Percentiles rank a stretch among this genome's conserved stretches.
These are phyloP conservation scores for Ambastaia sidthimunki DNA, from an alignment of 2,797 vertebrate species.

Conservation along the genomic window DNA sequence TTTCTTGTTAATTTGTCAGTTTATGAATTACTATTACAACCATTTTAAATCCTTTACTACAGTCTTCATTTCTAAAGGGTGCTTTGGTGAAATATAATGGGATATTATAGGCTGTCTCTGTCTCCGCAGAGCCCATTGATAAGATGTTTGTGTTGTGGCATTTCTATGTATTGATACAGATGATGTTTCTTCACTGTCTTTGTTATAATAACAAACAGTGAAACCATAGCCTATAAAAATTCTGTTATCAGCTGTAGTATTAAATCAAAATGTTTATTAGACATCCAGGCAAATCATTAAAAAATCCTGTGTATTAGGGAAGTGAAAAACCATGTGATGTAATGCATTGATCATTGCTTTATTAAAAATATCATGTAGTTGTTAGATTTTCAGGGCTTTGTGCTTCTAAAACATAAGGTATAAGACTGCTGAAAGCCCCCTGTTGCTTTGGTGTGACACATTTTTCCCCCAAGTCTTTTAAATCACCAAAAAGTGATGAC, in stretches of 20 bases:
- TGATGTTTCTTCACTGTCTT: conserved; percentile 17
- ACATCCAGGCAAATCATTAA: neutral
- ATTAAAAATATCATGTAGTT: conserved; percentile 14
- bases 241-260: neutral
- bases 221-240: neutral
- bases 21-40: neutral
- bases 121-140: conserved; percentile 13
- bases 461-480: conserved; percentile 32
- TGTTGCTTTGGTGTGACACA: conserved; percentile 50
- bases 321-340: neutral
- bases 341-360: conserved; percentile 1
- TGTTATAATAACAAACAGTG: conserved; percentile 6
- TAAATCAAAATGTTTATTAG: neutral
- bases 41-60: neutral
- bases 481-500: conserved; percentile 33
- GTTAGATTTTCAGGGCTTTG: conserved; percentile 32
- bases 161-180: conserved; percentile 17
- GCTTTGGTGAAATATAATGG: neutral
- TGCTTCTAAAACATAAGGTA: conserved; percentile 23
- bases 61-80: neutral
- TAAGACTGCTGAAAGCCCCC: conserved; percentile 35
- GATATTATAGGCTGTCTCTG: neutral
- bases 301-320: neutral
- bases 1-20: neutral
- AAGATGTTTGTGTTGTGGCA: conserved; percentile 40